Conservation (phyloP, 2,113 vertebrate genomes). For the Ondatra zibethicus region DNA sequence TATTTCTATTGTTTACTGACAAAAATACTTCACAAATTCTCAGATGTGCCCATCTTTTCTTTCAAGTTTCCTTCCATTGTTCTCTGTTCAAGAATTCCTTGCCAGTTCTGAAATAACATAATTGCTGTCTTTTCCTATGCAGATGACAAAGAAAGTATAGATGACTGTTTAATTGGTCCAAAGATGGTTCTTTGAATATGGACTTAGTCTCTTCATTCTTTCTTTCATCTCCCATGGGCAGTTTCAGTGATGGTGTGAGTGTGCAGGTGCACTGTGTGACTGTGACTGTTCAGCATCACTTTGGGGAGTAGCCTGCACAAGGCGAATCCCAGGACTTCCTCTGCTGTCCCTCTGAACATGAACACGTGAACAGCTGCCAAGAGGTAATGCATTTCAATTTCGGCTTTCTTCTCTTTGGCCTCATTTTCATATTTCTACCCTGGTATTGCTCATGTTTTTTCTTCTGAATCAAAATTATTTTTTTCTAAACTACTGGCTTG, state of each 20-base stretch:
- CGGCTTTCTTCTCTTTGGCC: background rate
- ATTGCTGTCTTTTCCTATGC: background rate
- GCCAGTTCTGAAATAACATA: slow-evolving; percentile 11
- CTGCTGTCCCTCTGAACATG: background rate
- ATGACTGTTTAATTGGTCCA: background rate
- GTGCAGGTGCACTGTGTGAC: background rate
- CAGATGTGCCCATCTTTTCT: background rate
- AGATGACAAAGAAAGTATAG: background rate
- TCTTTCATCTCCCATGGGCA: background rate
- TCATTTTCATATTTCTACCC: background rate
- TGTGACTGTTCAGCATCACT: background rate
- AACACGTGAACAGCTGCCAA: background rate
- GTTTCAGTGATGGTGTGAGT: background rate
- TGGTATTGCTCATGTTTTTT: background rate
- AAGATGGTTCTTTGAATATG: background rate
- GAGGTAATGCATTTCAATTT: background rate
- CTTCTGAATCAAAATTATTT: background rate
- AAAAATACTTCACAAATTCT: background rate
- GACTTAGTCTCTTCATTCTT: background rate
- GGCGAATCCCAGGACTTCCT: background rate
- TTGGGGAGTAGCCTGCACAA: background rate
- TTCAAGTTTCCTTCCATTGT: background rate
- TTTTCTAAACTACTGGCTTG: background rate
- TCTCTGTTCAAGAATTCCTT: slow-evolving; percentile 22
- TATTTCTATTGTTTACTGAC: background rate